Evolutionary conservation across 35 echinoderm and acorn worm genomes (phyloP).

Genomic region (Ophioderma brevispina): DNA sequence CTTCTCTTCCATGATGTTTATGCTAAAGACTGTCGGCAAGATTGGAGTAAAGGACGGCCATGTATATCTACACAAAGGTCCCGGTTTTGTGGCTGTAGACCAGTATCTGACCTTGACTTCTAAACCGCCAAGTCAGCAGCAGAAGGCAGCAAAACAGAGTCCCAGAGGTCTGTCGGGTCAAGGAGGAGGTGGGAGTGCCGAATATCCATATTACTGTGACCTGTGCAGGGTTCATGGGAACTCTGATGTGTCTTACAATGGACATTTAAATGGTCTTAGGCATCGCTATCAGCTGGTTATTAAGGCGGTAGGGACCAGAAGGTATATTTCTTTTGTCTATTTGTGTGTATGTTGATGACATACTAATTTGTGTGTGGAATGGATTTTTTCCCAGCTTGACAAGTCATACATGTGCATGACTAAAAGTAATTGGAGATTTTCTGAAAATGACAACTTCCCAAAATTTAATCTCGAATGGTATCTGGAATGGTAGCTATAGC

Average conservation of each 20-base stretch:
- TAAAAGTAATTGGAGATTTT: too few species aligned
- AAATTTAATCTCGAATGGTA: too few species aligned
- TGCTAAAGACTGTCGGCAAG: slow-evolving; percentile 35
- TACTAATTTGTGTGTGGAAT: too few species aligned
- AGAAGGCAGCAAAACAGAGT: not conserved
- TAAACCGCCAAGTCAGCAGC: not conserved
- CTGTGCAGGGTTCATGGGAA: slow-evolving; percentile 39
- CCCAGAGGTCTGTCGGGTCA: not conserved
- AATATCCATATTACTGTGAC: slow-evolving; percentile 57
- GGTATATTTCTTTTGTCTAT: too few species aligned
- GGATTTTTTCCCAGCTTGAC: too few species aligned
- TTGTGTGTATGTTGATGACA: too few species aligned
- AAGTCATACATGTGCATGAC: too few species aligned
- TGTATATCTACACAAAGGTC: slow-evolving; percentile 27
- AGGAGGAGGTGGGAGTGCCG: slow-evolving; percentile 13
- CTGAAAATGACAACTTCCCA: too few species aligned
- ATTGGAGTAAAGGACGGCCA: slow-evolving; percentile 42
- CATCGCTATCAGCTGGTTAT: slow-evolving; percentile 46
- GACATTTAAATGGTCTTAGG: slow-evolving; percentile 33
- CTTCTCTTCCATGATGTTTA: slow-evolving; percentile 33
- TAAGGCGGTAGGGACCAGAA: slow-evolving; percentile 36
- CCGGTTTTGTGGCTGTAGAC: slow-evolving; percentile 43
- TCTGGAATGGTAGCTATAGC: too few species aligned
- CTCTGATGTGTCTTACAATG: slow-evolving; percentile 39
- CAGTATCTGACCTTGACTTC: slow-evolving; percentile 42